Percentiles rank a stretch among this genome's conserved stretches.
Evolutionary conservation across 2,888 invertebrate species (phyloP).

Genomic region (Microctonus aethiopoides): DNA sequence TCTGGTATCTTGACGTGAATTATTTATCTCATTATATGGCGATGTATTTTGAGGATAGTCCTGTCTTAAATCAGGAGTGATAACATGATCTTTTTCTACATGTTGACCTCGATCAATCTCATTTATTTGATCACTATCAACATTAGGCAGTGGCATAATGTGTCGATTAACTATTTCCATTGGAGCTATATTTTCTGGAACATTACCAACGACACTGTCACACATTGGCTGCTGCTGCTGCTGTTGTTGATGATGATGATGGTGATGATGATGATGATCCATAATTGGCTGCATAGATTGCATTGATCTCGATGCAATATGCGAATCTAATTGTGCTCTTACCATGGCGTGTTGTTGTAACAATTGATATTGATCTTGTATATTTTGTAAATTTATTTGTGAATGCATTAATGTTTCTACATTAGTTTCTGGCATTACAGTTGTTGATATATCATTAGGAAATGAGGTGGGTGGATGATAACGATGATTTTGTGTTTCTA

Average conservation of each 20-base stretch:
- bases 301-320: constrained; percentile 45
- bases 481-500: constrained; percentile 62
- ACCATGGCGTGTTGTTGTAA: constrained; percentile 53
- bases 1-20: constrained; percentile 71
- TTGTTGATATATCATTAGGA: constrained; percentile 50
- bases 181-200: constrained; percentile 57
- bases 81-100: constrained; percentile 63
- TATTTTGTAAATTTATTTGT: constrained; percentile 52
- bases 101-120: constrained; percentile 61
- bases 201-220: constrained; percentile 25
- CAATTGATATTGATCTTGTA: constrained; percentile 60
- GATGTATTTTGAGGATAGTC: constrained; percentile 76
- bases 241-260: constrained; percentile 26
- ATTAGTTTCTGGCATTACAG: constrained; percentile 51
- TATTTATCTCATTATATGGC: constrained; percentile 69
- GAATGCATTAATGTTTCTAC: constrained; percentile 53
- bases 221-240: constrained; percentile 23
- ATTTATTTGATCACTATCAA: constrained; percentile 58
- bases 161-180: constrained; percentile 64
- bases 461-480: constrained; percentile 56
- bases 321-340: constrained; percentile 52
- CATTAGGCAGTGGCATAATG: constrained; percentile 51
- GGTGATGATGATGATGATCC: constrained; percentile 52
- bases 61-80: constrained; percentile 58
- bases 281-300: constrained; percentile 51